A percentile compares a stretch with the other conserved stretches of the same genome.
Evolutionary conservation across 2,113 vertebrate genomes (phyloP).

Genomic region (Actinemys pallida): DNA sequence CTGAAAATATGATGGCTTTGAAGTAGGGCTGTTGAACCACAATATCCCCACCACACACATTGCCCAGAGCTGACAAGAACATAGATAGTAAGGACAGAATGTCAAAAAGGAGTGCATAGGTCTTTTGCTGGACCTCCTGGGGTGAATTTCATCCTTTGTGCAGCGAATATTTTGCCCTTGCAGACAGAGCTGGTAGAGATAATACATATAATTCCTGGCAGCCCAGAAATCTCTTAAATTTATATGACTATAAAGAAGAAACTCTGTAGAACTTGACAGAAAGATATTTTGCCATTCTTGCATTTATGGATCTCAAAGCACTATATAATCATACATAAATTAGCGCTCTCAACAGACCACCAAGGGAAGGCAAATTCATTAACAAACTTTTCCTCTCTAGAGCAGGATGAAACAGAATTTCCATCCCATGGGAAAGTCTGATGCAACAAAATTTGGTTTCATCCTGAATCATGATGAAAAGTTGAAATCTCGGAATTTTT

Average conservation of each 20-base stretch:
- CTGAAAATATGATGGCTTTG: slow-evolving; percentile 40
- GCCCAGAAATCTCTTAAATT: neutral
- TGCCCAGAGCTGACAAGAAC: neutral
- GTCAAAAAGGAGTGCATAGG: neutral
- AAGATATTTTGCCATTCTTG: neutral
- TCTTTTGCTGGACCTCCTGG: slow-evolving; percentile 1
- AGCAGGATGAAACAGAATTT: neutral
- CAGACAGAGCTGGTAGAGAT: neutral
- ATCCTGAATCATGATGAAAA: neutral
- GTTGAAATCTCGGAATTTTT: neutral
- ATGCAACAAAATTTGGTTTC: neutral
- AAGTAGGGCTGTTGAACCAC: slow-evolving; percentile 24
- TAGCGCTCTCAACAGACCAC: neutral
- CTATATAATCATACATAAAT: neutral
- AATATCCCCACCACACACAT: neutral
- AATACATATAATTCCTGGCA: neutral
- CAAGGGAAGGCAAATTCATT: neutral
- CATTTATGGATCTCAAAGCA: neutral
- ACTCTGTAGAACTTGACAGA: neutral
- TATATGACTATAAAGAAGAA: neutral
- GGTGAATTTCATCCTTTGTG: neutral
- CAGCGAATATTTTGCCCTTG: neutral
- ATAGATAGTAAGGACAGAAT: fast-evolving
- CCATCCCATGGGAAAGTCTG: neutral
- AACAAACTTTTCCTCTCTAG: neutral